Evolutionary conservation across 2,113 vertebrate species (phyloP).

Genomic region (Peromyscus maniculatus): DNA sequence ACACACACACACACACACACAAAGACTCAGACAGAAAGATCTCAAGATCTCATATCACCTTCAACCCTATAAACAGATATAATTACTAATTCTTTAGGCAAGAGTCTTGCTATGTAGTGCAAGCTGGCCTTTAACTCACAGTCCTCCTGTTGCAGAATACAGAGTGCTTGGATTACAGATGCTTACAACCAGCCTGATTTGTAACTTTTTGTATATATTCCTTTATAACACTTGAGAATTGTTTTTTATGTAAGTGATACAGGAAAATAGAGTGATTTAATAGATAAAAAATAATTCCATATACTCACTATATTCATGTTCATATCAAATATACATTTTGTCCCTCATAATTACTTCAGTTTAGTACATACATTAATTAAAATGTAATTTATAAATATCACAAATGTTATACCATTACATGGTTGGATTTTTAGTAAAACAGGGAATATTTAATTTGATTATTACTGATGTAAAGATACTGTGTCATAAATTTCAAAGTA

Average conservation of each 20-base stretch:
- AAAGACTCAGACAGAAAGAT: background rate
- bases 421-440: background rate
- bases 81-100: background rate
- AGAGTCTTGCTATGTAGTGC: background rate
- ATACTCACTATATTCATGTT: background rate
- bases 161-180: background rate
- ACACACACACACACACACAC: no score
- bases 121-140: background rate
- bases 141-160: background rate
- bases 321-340: background rate
- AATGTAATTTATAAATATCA: background rate
- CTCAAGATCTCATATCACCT: background rate
- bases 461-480: background rate
- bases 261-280: background rate
- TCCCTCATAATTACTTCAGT: background rate
- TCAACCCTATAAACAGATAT: background rate
- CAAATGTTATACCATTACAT: background rate
- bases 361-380: background rate
- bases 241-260: background rate
- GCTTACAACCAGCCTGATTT: background rate
- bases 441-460: background rate
- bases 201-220: background rate
- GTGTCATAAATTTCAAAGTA: no score
- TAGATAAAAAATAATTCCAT: background rate
- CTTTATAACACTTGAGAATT: background rate